These are phyloP conservation scores for Sebastes elongatus DNA, from an alignment of 2,797 vertebrate species.

Conservation along the genomic window DNA sequence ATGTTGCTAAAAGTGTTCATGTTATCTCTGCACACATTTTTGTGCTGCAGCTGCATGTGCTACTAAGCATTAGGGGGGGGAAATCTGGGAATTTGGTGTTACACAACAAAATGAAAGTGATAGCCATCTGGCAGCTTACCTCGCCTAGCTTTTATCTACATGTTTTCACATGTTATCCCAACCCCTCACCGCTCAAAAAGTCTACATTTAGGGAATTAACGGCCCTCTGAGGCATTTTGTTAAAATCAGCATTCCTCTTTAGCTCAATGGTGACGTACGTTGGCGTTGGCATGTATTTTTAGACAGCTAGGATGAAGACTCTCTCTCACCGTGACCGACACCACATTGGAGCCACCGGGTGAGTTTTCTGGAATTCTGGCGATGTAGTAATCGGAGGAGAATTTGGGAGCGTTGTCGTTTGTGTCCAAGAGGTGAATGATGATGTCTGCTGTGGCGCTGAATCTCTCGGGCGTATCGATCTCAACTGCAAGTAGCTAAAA, in stretches of 20 bases:
- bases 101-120: constrained; percentile 85
- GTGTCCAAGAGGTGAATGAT: constrained; percentile 92
- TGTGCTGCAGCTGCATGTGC: constrained; percentile 51
- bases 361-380: constrained; percentile 95
- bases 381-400: constrained; percentile 94
- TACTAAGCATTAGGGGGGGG: constrained; percentile 38
- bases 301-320: constrained; percentile 37
- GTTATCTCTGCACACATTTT: constrained; percentile 47
- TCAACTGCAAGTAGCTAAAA: constrained; percentile 93
- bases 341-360: constrained; percentile 92
- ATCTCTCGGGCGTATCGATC: constrained; percentile 93
- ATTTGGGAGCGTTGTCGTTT: constrained; percentile 95
- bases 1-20: constrained; percentile 23
- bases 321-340: constrained; percentile 91
- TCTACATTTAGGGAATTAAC: constrained; percentile 80
- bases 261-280: constrained; percentile 57
- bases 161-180: constrained; percentile 78
- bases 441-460: constrained; percentile 94
- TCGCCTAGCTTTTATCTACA: constrained; percentile 78
- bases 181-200: constrained; percentile 52
- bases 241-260: constrained; percentile 66
- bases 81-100: constrained; percentile 77
- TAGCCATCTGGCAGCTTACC: constrained; percentile 85
- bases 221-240: constrained; percentile 60
- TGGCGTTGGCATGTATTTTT: constrained; percentile 61